These are phyloP conservation scores for Scyliorhinus canicula DNA, from an alignment of 2,797 vertebrate species.

Conservation along the genomic window DNA sequence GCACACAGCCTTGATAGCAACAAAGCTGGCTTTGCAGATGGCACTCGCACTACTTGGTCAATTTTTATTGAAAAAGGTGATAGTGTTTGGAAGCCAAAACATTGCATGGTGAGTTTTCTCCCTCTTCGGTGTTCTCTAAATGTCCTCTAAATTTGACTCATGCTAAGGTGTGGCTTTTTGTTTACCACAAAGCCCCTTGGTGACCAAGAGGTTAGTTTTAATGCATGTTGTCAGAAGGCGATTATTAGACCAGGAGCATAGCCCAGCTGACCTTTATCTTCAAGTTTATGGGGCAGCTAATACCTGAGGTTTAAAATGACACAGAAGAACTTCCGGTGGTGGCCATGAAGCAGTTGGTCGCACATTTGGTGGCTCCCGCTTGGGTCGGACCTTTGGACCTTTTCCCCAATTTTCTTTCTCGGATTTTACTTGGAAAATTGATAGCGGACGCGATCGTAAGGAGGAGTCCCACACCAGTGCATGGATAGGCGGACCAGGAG, in stretches of 20 bases:
- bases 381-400: too few species aligned
- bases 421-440: too few species aligned
- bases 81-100: not conserved
- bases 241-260: not conserved
- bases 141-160: not conserved
- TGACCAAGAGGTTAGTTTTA: not conserved
- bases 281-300: too few species aligned
- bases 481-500: too few species aligned
- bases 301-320: not conserved
- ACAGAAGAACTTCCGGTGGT: too few species aligned
- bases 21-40: not conserved
- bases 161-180: not conserved
- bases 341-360: too few species aligned
- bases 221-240: not conserved
- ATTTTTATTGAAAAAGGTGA: not conserved
- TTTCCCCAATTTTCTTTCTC: too few species aligned
- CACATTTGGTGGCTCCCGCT: too few species aligned
- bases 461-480: too few species aligned
- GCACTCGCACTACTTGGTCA: too few species aligned
- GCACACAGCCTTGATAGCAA: not conserved
- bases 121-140: not conserved
- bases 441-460: too few species aligned
- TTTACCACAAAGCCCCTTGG: not conserved
- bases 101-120: not conserved
- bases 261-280: not conserved